A percentile compares a stretch with the other conserved stretches of the same genome.
Conservation (phyloP, 2,113 vertebrate species). For the Hippolais icterina region DNA sequence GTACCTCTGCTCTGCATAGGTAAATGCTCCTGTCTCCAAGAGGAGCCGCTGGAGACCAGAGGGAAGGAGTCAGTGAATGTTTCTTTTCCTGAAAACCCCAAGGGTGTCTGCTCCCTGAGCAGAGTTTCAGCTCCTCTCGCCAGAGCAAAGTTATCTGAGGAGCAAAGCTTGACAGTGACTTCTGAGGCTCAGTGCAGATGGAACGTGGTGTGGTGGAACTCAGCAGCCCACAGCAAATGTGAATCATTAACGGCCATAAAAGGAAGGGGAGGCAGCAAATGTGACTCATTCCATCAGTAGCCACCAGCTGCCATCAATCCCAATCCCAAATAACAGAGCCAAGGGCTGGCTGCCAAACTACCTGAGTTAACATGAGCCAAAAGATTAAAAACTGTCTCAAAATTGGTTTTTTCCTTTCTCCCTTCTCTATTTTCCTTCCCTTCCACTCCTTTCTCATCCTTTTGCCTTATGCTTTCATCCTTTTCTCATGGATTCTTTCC, state of each 20-base stretch:
- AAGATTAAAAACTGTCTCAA: neutral
- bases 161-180: slow-evolving; percentile 10
- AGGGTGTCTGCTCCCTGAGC: neutral
- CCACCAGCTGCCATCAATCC: slow-evolving; percentile 53
- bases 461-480: neutral
- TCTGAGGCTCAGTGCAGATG: slow-evolving; percentile 41
- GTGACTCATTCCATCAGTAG: slow-evolving; percentile 53
- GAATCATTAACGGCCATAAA: slow-evolving; percentile 53
- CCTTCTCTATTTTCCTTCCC: neutral
- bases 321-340: slow-evolving; percentile 18
- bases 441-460: neutral
- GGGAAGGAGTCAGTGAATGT: neutral
- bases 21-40: neutral
- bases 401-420: neutral
- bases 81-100: neutral
- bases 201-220: slow-evolving; percentile 32
- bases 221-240: slow-evolving; percentile 44
- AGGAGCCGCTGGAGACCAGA: neutral
- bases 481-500: neutral
- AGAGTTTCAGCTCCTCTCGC: neutral
- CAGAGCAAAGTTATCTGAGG: neutral
- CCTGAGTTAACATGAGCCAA: neutral
- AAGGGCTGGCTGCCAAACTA: slow-evolving; percentile 33
- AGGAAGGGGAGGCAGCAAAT: slow-evolving; percentile 38
- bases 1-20: neutral